Base-by-base conservation (phyloP, 2,113 vertebrate genomes). In the Chloropsis hardwickii region DNA sequence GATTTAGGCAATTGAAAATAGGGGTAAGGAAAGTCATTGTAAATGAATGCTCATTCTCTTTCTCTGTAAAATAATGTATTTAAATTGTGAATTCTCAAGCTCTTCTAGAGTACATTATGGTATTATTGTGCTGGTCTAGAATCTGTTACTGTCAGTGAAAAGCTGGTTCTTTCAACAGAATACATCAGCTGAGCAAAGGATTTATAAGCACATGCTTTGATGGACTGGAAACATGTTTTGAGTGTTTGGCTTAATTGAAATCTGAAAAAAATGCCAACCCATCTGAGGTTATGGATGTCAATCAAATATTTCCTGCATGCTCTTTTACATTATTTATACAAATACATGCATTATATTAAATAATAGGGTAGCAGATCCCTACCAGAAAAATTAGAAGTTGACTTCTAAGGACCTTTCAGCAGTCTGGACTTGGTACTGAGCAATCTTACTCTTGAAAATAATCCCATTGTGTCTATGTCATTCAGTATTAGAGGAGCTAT, bases 1-100 rank as follows among this genome's bases (percentile, higher is more conserved):
- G 90, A 95, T 95, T 95, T 92, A 92, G 51, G 69, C 65, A 84
- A 5, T 53, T 90, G 82, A 91, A 77, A 96, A 44, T 28, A 61
- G 73, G 67, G 93, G 18, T 42, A 82, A 88, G 51, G 42, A 85
- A 77, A 88, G 74, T 89, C 23, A 45, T 54, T 90, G 42, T 80
- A 94, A 92, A 87, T 61, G 73, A 72, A 82, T 87, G 44, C 14
- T 67, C 20, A 74, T 73, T 81, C 81, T 60, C 92, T 84, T 84
- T 7, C 62, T 67, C 23, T 73, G 31, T 81, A 70, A 89, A 89
- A 82, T 54, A 90, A 54, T 35, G 19, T 70, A 62, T 88, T 96
- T 88, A 83, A 88, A 83, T 39, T 62, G 64, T 70, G 51, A 83
- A 88, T 94, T 83, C 72, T 93, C 67, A 86, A 66, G 67, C 33